These are phyloP conservation scores for Grammomys surdaster DNA, from an alignment of 2,113 vertebrate species.

Conservation along the genomic window DNA sequence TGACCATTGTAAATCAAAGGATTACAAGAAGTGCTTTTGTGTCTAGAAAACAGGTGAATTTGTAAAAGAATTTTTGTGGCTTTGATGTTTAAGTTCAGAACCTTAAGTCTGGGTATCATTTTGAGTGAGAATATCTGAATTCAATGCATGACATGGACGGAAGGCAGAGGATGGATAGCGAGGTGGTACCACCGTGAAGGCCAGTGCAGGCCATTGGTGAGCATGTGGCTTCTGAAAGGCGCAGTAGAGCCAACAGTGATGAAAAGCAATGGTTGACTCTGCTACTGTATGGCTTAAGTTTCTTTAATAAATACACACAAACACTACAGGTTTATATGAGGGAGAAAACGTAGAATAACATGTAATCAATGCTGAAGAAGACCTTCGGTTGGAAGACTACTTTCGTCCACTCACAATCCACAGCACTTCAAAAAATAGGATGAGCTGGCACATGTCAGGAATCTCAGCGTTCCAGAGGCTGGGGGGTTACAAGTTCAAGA, in stretches of 20 bases:
- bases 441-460: background rate
- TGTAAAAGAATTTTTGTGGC: constrained; percentile 43
- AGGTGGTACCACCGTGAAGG: background rate
- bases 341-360: constrained; percentile 3
- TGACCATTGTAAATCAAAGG: background rate
- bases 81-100: constrained; percentile 43
- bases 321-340: background rate
- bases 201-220: accelerated
- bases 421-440: background rate
- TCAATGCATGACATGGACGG: background rate
- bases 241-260: background rate
- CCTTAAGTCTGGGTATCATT: background rate
- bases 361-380: background rate
- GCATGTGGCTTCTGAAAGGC: background rate
- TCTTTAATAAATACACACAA: background rate
- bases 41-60: constrained; percentile 48
- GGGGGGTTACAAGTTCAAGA: background rate
- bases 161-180: background rate
- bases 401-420: background rate
- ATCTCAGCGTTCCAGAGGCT: background rate
- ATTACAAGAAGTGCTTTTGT: constrained; percentile 45
- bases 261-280: background rate
- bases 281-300: background rate
- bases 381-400: too few relatives aligned
- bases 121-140: background rate